Conservation (phyloP, 2,797 vertebrate species). For the Myotis findleyi region DNA sequence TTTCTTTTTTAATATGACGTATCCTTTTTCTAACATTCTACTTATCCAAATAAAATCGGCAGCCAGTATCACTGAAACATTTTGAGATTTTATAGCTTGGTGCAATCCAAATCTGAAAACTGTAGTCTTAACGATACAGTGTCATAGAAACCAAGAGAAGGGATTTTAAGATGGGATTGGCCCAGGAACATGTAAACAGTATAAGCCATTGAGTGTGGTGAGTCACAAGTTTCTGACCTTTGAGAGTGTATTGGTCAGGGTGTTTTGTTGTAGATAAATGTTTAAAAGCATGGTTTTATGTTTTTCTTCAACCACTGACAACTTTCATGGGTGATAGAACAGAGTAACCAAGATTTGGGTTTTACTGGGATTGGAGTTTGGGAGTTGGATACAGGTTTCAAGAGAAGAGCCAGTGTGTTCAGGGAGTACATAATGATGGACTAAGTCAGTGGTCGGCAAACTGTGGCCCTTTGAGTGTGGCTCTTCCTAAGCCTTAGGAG, state of each 20-base stretch:
- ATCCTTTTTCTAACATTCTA: background rate
- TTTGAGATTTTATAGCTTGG: constrained; percentile 9
- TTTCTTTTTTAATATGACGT: background rate
- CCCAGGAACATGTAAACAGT: background rate
- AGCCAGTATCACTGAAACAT: background rate
- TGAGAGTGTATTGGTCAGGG: background rate
- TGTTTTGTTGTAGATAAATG: background rate
- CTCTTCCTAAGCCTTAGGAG: too few species aligned
- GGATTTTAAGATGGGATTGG: background rate
- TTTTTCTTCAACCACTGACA: background rate
- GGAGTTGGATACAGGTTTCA: background rate
- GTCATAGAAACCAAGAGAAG: constrained; percentile 10
- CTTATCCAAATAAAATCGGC: background rate
- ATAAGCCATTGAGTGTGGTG: background rate
- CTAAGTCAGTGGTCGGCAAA: background rate
- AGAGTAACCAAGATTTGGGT: background rate
- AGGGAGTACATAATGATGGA: background rate
- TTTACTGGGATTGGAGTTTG: background rate
- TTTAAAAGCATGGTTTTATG: background rate
- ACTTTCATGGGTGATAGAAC: background rate
- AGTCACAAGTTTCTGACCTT: background rate
- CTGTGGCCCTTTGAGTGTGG: too few species aligned
- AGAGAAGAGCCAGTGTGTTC: background rate
- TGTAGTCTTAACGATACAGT: background rate
- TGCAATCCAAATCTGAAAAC: background rate